Base-by-base conservation (phyloP, 2,888 invertebrate genomes). In the Drosophila mulleri region DNA sequence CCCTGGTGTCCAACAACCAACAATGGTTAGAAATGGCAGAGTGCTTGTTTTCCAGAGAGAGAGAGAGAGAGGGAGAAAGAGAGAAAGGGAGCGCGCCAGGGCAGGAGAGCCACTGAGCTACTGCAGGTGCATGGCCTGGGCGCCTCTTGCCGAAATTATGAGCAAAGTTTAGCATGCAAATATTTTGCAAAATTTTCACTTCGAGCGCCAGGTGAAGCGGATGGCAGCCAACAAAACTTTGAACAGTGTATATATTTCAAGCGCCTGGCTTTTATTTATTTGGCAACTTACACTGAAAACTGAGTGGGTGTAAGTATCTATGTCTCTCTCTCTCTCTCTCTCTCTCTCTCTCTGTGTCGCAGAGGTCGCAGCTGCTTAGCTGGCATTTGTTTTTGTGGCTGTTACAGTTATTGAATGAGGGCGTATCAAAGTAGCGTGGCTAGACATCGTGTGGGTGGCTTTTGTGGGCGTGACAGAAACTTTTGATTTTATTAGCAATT, bases 401-500 rank as follows among this genome's bases (percentile, higher is more conserved):
- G 72, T 66, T 66, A 79, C 81, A 69, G 66, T 77, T 88, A 83
- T 83, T 75, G 88, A 80, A 78, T 69, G 71, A 60, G 71, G 71
- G 62, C 70, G 68, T n/a, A 54, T 16, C 57, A 42, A 63, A 63
- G 62, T 32, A 47, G 20, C 63, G 39, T 29, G 50, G 37, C 52
- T 62, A 70, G 77, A 78, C 68, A 68, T 48, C 53, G 68, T 65
- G 61, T 65, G 58, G 67, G 50, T 48, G 41, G 26, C 20, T 45
- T 8, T 14, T 50, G 26, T 42, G 48, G 62, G 78, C 70, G 66
- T 70, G 45, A 50, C 65, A 50, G 56, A 82, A 76, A 75, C 82
- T 87, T 85, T 89, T 89, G 85, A 87, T 89, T 85, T 83, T 89
- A 84, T 87, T 89, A 80, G 77, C 84, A 79, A 86, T 86, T 88